Evolutionary conservation across 2,113 vertebrate genomes (phyloP).

Genomic region (Sprattus sprattus): DNA sequence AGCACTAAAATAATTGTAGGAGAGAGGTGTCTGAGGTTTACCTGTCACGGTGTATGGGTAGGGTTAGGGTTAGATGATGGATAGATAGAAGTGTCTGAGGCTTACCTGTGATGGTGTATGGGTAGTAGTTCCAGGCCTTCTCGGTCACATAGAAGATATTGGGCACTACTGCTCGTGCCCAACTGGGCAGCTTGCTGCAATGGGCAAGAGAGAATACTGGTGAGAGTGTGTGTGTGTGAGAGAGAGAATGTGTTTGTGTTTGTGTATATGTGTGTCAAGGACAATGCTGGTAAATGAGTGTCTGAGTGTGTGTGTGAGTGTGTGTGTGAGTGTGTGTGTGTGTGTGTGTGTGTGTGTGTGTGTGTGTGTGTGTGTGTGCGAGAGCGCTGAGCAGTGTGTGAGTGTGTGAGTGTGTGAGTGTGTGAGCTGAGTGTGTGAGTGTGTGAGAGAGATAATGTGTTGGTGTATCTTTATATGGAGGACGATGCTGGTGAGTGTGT

Average conservation of each 20-base stretch:
- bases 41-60: no score
- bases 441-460: neutral
- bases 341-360: neutral
- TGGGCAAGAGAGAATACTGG: conserved; percentile 26
- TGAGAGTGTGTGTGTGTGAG: neutral
- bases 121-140: conserved; percentile 99
- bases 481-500: conserved; percentile 12
- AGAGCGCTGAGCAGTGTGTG: neutral
- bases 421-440: neutral
- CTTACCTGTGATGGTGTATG: conserved; percentile 91
- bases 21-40: no score
- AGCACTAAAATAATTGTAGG: no score
- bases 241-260: no score
- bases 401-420: no score
- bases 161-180: conserved; percentile 96
- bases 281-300: neutral
- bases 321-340: neutral
- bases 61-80: no score
- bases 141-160: conserved; percentile 99
- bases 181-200: conserved; percentile 92
- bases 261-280: no score
- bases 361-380: neutral
- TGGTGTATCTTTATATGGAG: neutral
- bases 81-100: no score
- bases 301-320: neutral